A percentile compares a stretch with the other conserved stretches of the same genome.
These are phyloP conservation scores for Trachops cirrhosus DNA, from an alignment of 2,797 vertebrate species.

Conservation along the genomic window DNA sequence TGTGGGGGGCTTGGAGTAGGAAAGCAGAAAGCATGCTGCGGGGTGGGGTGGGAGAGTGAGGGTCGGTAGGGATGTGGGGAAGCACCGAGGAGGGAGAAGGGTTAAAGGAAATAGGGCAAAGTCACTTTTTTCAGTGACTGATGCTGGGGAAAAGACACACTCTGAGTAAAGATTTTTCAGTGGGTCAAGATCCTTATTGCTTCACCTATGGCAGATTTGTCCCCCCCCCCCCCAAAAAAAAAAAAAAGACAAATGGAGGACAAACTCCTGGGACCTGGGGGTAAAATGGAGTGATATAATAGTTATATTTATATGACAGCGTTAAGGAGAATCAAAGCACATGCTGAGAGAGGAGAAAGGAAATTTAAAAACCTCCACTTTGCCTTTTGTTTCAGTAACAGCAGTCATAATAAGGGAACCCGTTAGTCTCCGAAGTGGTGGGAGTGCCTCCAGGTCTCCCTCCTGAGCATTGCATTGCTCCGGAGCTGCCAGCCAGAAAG, in stretches of 20 bases:
- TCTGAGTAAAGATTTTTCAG: neutral
- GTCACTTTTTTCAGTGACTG: neutral
- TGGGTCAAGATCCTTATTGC: neutral
- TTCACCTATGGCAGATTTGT: neutral
- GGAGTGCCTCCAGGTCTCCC: neutral
- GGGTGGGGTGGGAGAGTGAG: fast-evolving
- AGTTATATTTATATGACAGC: neutral
- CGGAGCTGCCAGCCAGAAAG: neutral
- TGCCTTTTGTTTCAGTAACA: neutral
- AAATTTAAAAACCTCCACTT: neutral
- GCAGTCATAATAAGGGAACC: neutral
- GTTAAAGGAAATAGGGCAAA: neutral
- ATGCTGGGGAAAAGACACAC: neutral
- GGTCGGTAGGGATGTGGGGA: neutral
- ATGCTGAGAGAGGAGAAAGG: neutral
- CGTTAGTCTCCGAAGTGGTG: neutral
- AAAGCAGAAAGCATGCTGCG: neutral
- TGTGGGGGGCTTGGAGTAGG: neutral
- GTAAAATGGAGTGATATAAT: neutral
- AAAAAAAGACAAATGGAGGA: neutral
- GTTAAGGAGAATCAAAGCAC: neutral
- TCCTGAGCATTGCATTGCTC: fast-evolving
- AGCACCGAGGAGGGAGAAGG: fast-evolving
- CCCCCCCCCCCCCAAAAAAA: neutral
- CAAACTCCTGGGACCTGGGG: neutral